Conservation (phyloP, 2,888 invertebrate genomes). For the Temnothorax rugatulus region DNA sequence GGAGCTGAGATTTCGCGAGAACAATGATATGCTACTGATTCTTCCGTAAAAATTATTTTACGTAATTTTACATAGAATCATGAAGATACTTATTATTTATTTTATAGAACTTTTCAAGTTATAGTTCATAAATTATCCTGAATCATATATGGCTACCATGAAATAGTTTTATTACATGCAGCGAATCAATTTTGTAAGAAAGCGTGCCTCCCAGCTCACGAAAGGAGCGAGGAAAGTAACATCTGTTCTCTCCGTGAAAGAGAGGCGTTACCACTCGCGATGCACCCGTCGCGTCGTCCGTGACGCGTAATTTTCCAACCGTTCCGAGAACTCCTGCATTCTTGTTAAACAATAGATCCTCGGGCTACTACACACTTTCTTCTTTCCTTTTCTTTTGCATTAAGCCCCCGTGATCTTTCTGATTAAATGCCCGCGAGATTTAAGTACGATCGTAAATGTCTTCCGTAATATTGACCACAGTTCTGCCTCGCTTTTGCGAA, state of each 20-base stretch:
- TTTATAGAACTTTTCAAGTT: neutral
- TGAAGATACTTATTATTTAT: neutral
- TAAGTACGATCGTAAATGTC: neutral
- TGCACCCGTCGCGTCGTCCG: constrained; percentile 26
- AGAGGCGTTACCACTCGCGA: constrained; percentile 24
- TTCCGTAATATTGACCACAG: constrained; percentile 14
- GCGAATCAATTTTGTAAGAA: constrained; percentile 31
- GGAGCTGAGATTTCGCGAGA: neutral
- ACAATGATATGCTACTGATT: neutral
- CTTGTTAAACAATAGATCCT: constrained; percentile 41
- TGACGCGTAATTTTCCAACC: constrained; percentile 23
- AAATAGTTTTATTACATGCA: constrained; percentile 12
- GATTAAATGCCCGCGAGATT: constrained; percentile 24
- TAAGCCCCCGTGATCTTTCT: neutral
- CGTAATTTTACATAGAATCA: neutral
- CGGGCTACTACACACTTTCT: constrained; percentile 6
- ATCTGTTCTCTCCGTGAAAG: constrained; percentile 18
- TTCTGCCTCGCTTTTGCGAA: constrained; percentile 39
- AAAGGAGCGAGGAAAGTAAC: constrained; percentile 24
- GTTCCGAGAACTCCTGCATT: constrained; percentile 29
- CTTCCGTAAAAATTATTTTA: neutral
- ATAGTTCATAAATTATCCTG: neutral
- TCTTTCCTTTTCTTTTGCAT: neutral
- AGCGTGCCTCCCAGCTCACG: constrained; percentile 7
- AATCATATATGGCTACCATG: neutral